Evolutionary conservation across 1,140 invertebrate species (phyloP), one percentile per base, ranked within the genome.

Genomic region (Ctenoplectra terminalis): DNA sequence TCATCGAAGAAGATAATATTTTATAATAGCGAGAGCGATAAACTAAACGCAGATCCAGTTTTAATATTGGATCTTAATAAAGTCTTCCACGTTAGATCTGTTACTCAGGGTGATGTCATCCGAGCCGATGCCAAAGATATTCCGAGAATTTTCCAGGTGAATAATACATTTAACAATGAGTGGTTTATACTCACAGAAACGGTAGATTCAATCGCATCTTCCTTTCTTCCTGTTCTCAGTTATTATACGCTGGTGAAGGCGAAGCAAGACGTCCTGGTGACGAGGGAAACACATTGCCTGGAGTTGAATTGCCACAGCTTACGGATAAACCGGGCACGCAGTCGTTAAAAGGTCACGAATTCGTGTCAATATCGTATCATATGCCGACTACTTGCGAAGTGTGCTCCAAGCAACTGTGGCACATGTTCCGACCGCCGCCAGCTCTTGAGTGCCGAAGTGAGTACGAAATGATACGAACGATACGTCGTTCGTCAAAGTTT

Each of bases 81-180:
- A 96, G 97, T 99, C 89, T 99, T 99, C 95, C 99, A 99, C 94
- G 99, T 99, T 79, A 96, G 99, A 88, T 97, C 98, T 80, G 99
- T 99, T 69, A 99, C 99, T 73, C 99, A 99, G 94, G 98, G 98
- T 89, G 99, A 99, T 96, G 98, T 99, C 82, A 99, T 99, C 92
- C 96, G 99, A 92, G 99, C 98, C 73, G 98, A 99, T 95, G 98
- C 98, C 93, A 99, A 99, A 96, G 98, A 99, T 95, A 99, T 99
- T 94, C 99, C 99, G 90, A 97, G 98, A 93, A 99, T 99, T 95
- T 99, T 99, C 95, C 99, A 99, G 95, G 96, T 97, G 93, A 87
- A 50, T 60, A 46, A 50, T 54, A 56, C 34, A 13, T 31, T 13
- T 2, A 26, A 17, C 29, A 37, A 31, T 61, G 31, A 58, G 1